Percentiles rank a stretch among this genome's conserved stretches.
Conservation (phyloP, 2,888 invertebrate species). For the Drosophila prostipennis region DNA sequence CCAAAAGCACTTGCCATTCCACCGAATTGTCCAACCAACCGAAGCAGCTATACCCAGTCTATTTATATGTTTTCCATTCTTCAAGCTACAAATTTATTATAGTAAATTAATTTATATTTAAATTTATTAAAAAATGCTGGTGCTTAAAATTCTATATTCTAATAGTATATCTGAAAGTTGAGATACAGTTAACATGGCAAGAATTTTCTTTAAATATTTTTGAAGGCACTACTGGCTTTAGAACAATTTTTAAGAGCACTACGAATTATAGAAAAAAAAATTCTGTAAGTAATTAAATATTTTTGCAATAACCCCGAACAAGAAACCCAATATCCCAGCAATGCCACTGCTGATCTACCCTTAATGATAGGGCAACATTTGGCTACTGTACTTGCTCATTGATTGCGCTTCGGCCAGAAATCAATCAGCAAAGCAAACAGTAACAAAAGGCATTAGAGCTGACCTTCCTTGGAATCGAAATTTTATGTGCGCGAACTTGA, state of each 20-base stretch:
- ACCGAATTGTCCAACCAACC: slow-evolving; percentile 9
- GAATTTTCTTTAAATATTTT: no score
- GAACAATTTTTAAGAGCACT: no score
- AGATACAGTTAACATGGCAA: no score
- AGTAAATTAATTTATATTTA: no score
- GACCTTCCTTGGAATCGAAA: slow-evolving; percentile 71
- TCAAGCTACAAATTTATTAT: background rate
- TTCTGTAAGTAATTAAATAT: background rate
- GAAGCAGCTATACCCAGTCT: slow-evolving; percentile 25
- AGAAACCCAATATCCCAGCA: slow-evolving; percentile 4
- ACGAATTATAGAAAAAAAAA: no score
- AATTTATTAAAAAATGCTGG: no score
- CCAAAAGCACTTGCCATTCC: slow-evolving; percentile 44
- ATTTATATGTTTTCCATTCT: background rate
- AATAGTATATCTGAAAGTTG: no score
- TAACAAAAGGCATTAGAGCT: slow-evolving; percentile 47
- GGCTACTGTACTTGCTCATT: slow-evolving; percentile 70
- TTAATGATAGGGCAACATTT: slow-evolving; percentile 38
- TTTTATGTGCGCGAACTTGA: slow-evolving; percentile 69
- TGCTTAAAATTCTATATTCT: no score
- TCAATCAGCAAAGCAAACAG: slow-evolving; percentile 69
- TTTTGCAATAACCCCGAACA: background rate
- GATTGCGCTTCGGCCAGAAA: slow-evolving; percentile 62
- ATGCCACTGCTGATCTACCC: slow-evolving; percentile 22
- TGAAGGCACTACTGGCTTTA: no score